Conservation (phyloP, 2,888 invertebrate species). For the Endotricha flammealis region DNA sequence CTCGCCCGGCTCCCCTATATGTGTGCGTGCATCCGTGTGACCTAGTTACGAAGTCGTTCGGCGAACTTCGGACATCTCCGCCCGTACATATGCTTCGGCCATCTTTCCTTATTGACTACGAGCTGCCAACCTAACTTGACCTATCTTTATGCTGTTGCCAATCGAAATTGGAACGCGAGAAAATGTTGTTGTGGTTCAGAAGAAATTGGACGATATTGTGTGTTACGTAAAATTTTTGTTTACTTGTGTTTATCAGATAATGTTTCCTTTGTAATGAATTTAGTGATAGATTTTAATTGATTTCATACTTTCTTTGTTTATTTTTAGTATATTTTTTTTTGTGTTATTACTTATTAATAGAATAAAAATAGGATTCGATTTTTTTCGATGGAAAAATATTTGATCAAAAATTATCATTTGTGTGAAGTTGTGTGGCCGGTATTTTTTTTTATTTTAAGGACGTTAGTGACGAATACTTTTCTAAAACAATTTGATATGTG, state of each 20-base stretch:
- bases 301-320: too few species aligned
- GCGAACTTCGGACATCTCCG: slow-evolving; percentile 55
- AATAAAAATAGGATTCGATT: too few species aligned
- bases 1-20: slow-evolving; percentile 30
- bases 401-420: too few species aligned
- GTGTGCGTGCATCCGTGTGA: slow-evolving; percentile 71
- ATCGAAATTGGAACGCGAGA: slow-evolving; percentile 19
- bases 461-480: too few species aligned
- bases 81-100: slow-evolving; percentile 60
- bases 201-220: slow-evolving; percentile 16
- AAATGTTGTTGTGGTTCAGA: slow-evolving; percentile 21
- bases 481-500: too few species aligned
- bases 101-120: slow-evolving; percentile 47
- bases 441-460: too few species aligned
- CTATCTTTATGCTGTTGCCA: slow-evolving; percentile 20
- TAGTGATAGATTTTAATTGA: slow-evolving; percentile 14
- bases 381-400: too few species aligned
- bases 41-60: slow-evolving; percentile 72
- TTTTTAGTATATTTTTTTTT: too few species aligned
- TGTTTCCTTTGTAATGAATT: slow-evolving; percentile 8
- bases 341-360: too few species aligned
- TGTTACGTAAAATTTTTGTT: slow-evolving; percentile 30
- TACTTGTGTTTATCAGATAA: slow-evolving; percentile 28
- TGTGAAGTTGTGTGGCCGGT: too few species aligned
- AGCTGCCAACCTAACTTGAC: slow-evolving; percentile 44